phyloP scores from a whole-genome alignment of 2,113 vertebrate species.

The Glaucidium brasilianum region DNA sequence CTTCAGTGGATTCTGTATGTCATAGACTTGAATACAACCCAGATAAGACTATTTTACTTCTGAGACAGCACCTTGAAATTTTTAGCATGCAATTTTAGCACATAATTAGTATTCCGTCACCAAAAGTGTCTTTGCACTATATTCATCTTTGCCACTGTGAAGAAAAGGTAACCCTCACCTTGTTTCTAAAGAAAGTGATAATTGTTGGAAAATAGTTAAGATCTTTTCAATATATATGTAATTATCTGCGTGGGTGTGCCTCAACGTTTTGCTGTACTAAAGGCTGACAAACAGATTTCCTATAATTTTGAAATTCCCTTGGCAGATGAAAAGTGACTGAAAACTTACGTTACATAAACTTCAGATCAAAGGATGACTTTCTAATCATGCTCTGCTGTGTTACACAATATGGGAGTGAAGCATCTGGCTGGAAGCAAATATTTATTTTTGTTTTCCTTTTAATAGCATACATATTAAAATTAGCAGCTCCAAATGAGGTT shows the following conservation, averaged over 20 bases:
- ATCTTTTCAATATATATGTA: not conserved
- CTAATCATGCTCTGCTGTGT: not conserved
- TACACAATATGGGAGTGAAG: not conserved
- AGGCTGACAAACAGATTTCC: not conserved
- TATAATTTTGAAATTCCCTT: not conserved
- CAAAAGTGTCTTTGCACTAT: not conserved
- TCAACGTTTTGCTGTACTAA: not conserved
- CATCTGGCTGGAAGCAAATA: not conserved
- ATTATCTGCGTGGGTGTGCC: not conserved
- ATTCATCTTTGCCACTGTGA: not conserved
- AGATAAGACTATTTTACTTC: not conserved
- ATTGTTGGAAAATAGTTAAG: constrained; percentile 1
- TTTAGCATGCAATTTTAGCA: not conserved
- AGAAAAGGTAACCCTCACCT: not conserved
- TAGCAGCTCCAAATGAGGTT: not conserved
- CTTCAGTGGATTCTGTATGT: not conserved
- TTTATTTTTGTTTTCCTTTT: constrained; percentile 14
- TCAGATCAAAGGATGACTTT: constrained; percentile 20
- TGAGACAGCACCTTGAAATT: not conserved
- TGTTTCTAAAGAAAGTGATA: not conserved
- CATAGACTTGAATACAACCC: not conserved
- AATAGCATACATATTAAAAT: not conserved
- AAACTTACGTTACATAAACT: not conserved
- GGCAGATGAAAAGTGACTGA: not conserved
- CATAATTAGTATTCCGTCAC: not conserved